Conservation (phyloP, 2,888 invertebrate genomes). For the Drosophila subquinaria region DNA sequence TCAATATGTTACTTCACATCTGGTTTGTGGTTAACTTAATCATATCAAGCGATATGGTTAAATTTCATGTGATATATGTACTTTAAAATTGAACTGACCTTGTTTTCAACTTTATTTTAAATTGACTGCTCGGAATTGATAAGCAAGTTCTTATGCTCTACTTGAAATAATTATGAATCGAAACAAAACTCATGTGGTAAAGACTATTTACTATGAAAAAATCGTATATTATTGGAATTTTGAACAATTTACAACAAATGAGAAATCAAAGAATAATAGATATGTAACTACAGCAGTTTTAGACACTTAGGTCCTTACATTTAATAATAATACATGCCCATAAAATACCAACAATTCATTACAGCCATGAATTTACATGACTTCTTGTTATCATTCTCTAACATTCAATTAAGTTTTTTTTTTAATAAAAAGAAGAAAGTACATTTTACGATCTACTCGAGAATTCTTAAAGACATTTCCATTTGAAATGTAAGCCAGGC, state of each 20-base stretch:
- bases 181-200: too few species aligned
- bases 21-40: slow-evolving; percentile 8
- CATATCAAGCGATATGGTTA: neutral
- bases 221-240: too few species aligned
- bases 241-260: too few species aligned
- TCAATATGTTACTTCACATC: slow-evolving; percentile 2
- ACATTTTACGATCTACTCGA: slow-evolving; percentile 8
- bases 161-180: too few species aligned
- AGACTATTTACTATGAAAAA: too few species aligned
- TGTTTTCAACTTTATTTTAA: neutral
- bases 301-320: too few species aligned
- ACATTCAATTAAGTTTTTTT: neutral
- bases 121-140: neutral
- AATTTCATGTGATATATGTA: neutral
- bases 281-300: too few species aligned
- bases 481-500: slow-evolving; percentile 14
- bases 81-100: neutral
- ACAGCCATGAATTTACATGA: neutral
- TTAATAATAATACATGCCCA: neutral
- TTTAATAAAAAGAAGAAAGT: slow-evolving; percentile 10
- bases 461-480: neutral
- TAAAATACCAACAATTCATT: neutral
- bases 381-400: neutral
- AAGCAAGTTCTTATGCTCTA: neutral
- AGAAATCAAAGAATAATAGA: too few species aligned